These are phyloP conservation scores for Actenoides lindsayi DNA, from an alignment of 2,113 vertebrate genomes.

Conservation along the genomic window DNA sequence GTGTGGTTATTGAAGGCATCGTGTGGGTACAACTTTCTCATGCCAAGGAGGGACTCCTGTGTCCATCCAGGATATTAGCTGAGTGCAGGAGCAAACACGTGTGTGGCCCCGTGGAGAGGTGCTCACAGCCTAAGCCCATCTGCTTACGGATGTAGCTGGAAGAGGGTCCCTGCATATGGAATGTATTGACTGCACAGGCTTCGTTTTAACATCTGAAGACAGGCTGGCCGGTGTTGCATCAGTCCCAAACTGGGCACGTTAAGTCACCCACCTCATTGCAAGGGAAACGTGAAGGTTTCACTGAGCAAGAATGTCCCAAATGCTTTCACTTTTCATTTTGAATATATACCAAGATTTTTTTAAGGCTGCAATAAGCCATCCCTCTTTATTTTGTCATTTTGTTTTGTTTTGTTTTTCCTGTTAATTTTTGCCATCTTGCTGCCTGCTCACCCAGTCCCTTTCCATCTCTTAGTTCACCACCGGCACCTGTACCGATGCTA, in stretches of 20 bases:
- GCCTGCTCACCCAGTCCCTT: background rate
- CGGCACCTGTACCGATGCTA: conserved; percentile 65
- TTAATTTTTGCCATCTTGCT: accelerated
- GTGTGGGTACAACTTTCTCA: accelerated
- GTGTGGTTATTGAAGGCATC: accelerated
- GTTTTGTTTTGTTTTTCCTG: too few relatives aligned
- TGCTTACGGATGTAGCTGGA: background rate
- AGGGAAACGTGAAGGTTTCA: background rate
- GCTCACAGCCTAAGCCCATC: accelerated
- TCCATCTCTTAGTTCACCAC: conserved; percentile 75
- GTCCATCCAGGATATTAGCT: background rate
- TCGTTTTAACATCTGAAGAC: background rate
- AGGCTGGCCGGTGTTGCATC: background rate
- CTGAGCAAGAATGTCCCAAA: accelerated
- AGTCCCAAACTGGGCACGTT: accelerated
- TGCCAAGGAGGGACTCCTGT: background rate
- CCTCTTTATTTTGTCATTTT: background rate
- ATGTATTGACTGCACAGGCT: background rate
- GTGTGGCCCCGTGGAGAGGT: accelerated
- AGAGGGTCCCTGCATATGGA: background rate
- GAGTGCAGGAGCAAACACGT: background rate
- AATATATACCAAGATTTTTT: background rate
- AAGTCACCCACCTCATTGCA: background rate
- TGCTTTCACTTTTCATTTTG: background rate
- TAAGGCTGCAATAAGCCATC: background rate